Evolutionary conservation across 1,140 invertebrate genomes (phyloP), one percentile per base, ranked within the genome.

Genomic region (Globodera ellingtonae): DNA sequence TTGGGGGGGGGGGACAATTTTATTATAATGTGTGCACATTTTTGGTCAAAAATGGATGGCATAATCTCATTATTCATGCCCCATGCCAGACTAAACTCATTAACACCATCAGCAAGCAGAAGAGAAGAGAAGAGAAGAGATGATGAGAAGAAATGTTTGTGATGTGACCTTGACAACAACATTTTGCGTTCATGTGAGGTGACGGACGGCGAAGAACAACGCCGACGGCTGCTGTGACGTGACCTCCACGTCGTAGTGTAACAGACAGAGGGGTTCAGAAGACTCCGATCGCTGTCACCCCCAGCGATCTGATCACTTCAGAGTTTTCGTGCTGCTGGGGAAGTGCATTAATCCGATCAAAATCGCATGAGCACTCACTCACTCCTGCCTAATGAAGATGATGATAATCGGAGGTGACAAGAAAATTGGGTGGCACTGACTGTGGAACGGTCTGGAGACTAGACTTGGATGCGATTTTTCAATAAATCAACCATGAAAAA

Each of bases 381-480:
- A 18, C 18, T 5, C 56, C 15, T 62, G 13, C 56, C 56, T 62
- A 6, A 62, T 59, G 15, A 59, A 15, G 15, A 59, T 62, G 56
- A 62, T 62, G 56, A 62, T 62, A 62, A 62, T 62, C 56, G 56
- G 56, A 62, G 56, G 18, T 62, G 56, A 62, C 56, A 62, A 52
- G 5, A 18, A 62, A 35, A 35, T 35, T 35, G 35, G 35, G 35
- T 35, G 35, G 35, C 35, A 35, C 3, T 35, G 35, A 35, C 35
- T 35, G 35, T 35, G 3, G 35, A 35, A 35, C 35, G 35, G 35
- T 35, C 35, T 35, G 35, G 35, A 35, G 35, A 35, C 35, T 35
- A 35, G 35, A 35, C 35, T 35, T 35, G 35, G 35, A 35, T 35
- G 35, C 0, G 35, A 35, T 35, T 35, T 35, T 35, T 35, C 35